Base-by-base conservation (phyloP, 2,797 vertebrate species). In the Tokudaia tokunoshimensis region DNA sequence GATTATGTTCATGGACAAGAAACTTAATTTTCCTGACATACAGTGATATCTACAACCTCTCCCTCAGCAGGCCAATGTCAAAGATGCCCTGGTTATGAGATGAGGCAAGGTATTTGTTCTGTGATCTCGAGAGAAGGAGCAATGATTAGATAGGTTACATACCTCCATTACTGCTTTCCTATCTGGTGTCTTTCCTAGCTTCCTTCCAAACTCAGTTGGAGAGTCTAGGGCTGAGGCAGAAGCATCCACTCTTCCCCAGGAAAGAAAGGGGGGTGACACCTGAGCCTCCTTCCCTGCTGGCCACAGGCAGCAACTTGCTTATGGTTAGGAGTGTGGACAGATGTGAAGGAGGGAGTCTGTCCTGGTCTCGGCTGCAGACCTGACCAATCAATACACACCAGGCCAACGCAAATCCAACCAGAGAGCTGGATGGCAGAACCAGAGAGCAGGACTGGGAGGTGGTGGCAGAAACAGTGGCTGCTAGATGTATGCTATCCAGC, bases 311-410 rank as follows among this genome's bases (percentile, higher is more conserved):
- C 0, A 50, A 78, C 70, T 91, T 91, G 78, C 74, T 85, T 72
- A 83, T 24, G 83, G 75, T 20, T 70, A 96, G 96, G 91, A 94
- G 76, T 97, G 76, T 92, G 94, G 96, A 97, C 97, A 96, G 96
- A 97, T 88, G 96, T 96, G 97, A 96, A 95, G 94, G 97, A 97
- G 92, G 96, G 97, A 92, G 91, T 29, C 31, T 11, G 17, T 0
- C 4, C 63, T 84, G 79, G 74, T 86, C 88, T 94, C 70, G 34
- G 94, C 92, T 47, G 41, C 82, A 87, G 75, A 37, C 29, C 67
- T 89, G 76, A 95, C 97, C 96, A 98, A 97, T 98, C 97, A 96
- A 47, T 57, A 82, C 72, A 70, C 72, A 94, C 65, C 67, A 47
- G 82, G 22, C n/a, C 75, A 89, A 89, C 26, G 85, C 94, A 87